Base-by-base conservation (phyloP, 2,113 vertebrate genomes). In the Coptodon bakossiorum region DNA sequence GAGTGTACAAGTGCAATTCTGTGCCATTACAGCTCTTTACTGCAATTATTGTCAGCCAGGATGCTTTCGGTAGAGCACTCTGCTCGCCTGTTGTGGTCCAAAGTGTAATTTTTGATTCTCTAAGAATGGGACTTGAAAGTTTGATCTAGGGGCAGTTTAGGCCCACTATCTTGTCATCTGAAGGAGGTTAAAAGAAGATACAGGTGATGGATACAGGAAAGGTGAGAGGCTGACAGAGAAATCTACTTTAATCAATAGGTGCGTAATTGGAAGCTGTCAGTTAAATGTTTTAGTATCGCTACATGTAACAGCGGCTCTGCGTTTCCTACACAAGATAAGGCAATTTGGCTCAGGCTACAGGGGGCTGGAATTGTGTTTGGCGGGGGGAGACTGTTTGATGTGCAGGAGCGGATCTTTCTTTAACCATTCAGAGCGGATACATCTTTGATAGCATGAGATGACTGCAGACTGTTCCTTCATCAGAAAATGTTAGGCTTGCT, bases 251-350 rank as follows among this genome's bases (percentile, higher is more conserved):
- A 95, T 95, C 91, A 93, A 90, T 93, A 90, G 43, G 36, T 81
- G 83, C 83, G 78, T 93, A 93, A 92, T 93, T 92, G 90, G 90
- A 88, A 87, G 85, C 90, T 87, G 88, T 91, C 91, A 87, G 73
- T 91, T 88, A 73, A 92, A 93, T 91, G 88, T 91, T 92, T 86
- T 82, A 88, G 83, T 84, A 50, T 57, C 36, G n/a, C 17, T 7
- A 4, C 31, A 73, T 59, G 83, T 90, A 90, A 89, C 73, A 66
- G 88, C 10, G 3, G 57, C 61, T 88, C 45, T 24, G 10, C 85
- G 3, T 54, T 90, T 84, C 84, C 80, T 27, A 40, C 66, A 87
- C 12, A 43, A 92, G 79, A 91, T 90, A 80, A 91, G 73, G 84
- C 89, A 89, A 87, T 89, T 88, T 86, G 76, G 79, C 83, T 91